These are phyloP conservation scores for Chlorodrepanis virens DNA, from an alignment of 2,113 vertebrate genomes.

Conservation along the genomic window DNA sequence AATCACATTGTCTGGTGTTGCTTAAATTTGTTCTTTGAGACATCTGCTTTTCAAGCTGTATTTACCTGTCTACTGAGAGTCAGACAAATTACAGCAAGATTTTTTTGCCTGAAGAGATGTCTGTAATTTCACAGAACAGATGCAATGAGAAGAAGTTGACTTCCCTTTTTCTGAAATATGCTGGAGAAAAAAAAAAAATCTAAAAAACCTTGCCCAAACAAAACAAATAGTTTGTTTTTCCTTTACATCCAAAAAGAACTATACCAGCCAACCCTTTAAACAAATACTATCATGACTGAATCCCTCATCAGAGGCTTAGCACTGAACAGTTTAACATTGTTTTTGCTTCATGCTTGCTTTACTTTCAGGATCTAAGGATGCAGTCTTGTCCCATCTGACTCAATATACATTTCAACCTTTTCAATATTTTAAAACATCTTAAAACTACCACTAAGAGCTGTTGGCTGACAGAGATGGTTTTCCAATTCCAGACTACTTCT, in stretches of 20 bases:
- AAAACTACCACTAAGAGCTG: background rate
- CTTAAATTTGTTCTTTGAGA: slow-evolving; percentile 43
- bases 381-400: background rate
- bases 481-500: background rate
- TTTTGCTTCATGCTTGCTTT: background rate
- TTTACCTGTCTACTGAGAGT: slow-evolving; percentile 40
- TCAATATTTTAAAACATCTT: background rate
- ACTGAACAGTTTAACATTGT: background rate
- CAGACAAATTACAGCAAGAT: slow-evolving; percentile 30
- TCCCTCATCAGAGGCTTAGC: background rate
- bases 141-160: background rate
- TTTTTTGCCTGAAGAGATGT: background rate
- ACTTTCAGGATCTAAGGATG: background rate
- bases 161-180: background rate
- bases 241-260: background rate
- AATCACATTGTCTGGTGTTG: slow-evolving; percentile 23
- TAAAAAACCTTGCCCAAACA: background rate
- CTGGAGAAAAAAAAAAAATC: background rate
- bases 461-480: background rate
- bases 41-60: slow-evolving; percentile 52
- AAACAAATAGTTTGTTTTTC: background rate
- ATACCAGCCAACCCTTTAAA: background rate
- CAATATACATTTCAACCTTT: background rate
- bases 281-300: background rate
- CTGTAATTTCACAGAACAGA: background rate